phyloP scores from a whole-genome alignment of 2,113 vertebrate genomes.

The Larimichthys crocea region DNA sequence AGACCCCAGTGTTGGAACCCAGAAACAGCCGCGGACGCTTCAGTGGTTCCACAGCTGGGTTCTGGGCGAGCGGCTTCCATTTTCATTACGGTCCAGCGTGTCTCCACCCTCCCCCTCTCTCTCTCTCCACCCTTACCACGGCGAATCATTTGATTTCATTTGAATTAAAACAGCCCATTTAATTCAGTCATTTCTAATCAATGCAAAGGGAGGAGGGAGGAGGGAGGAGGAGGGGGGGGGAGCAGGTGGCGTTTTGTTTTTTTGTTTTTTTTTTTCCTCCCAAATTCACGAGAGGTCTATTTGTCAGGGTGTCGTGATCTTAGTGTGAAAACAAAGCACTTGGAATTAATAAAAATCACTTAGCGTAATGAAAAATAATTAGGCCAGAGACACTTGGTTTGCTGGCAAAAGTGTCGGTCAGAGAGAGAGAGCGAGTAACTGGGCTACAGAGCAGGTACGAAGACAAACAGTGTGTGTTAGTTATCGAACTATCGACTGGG shows the following conservation, averaged over 20 bases:
- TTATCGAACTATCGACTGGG: not conserved
- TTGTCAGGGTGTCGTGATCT: conserved; percentile 57
- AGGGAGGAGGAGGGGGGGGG: conserved; percentile 17
- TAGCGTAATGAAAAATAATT: conserved; percentile 60
- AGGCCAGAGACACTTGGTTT: conserved; percentile 30
- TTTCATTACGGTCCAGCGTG: conserved; percentile 67
- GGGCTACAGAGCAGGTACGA: not conserved
- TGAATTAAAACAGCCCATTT: conserved; percentile 74
- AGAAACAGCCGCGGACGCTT: conserved; percentile 47
- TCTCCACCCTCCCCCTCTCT: conserved; percentile 6
- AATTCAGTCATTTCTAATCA: conserved; percentile 78
- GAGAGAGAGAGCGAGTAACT: not conserved
- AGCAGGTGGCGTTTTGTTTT: conserved; percentile 73
- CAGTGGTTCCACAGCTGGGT: conserved; percentile 75
- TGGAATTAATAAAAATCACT: conserved; percentile 67
- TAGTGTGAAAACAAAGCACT: conserved; percentile 66
- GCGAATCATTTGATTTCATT: conserved; percentile 80
- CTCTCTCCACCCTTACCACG: conserved; percentile 16
- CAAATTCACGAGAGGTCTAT: conserved; percentile 59
- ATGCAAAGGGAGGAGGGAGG: conserved; percentile 44
- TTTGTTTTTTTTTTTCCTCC: conserved; percentile 6
- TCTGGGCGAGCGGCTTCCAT: conserved; percentile 61
- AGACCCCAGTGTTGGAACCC: conserved; percentile 24
- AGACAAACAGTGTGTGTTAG: not conserved
- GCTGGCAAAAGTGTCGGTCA: conserved; percentile 48